Evolutionary conservation across 92 coral and sea anemone species (phyloP).

Genomic region (Micromussa lordhowensis): DNA sequence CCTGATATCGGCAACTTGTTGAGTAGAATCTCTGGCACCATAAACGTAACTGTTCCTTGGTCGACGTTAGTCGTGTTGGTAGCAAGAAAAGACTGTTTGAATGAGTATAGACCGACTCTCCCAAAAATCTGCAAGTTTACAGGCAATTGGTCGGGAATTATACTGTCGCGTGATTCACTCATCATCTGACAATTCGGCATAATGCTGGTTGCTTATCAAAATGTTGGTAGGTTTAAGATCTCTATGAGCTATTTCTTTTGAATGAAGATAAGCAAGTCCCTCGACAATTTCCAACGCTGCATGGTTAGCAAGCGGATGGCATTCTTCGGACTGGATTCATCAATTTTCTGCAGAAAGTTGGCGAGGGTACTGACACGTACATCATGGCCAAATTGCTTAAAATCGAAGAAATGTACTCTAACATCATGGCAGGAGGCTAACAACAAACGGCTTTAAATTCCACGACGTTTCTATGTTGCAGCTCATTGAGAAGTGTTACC

Average conservation of each 20-base stretch:
- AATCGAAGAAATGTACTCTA: slow-evolving; percentile 59
- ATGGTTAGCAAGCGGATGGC: slow-evolving; percentile 4
- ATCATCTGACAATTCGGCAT: slow-evolving; percentile 39
- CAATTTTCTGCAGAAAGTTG: slow-evolving; percentile 44
- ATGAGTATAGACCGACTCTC: slow-evolving; percentile 45
- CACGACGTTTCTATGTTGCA: slow-evolving; percentile 48
- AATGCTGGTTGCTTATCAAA: background rate
- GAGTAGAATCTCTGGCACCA: slow-evolving; percentile 50
- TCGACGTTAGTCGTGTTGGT: slow-evolving; percentile 47
- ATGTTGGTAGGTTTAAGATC: slow-evolving; percentile 7
- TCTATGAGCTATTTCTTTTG: slow-evolving; percentile 49
- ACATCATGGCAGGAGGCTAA: slow-evolving; percentile 53
- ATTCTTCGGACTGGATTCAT: slow-evolving; percentile 35
- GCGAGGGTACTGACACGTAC: slow-evolving; percentile 42
- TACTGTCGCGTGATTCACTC: slow-evolving; percentile 44
- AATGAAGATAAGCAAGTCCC: slow-evolving; percentile 49
- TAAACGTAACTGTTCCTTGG: slow-evolving; percentile 30
- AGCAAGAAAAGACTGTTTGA: slow-evolving; percentile 55
- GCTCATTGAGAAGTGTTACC: background rate
- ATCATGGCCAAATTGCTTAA: slow-evolving; percentile 55
- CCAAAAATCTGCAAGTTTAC: slow-evolving; percentile 64
- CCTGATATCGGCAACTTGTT: slow-evolving; percentile 17
- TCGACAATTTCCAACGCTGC: slow-evolving; percentile 30
- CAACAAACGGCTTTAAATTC: slow-evolving; percentile 41
- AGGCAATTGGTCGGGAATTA: slow-evolving; percentile 43